Evolutionary conservation across 2,888 invertebrate genomes (phyloP).

Genomic region (Papilio protenor): DNA sequence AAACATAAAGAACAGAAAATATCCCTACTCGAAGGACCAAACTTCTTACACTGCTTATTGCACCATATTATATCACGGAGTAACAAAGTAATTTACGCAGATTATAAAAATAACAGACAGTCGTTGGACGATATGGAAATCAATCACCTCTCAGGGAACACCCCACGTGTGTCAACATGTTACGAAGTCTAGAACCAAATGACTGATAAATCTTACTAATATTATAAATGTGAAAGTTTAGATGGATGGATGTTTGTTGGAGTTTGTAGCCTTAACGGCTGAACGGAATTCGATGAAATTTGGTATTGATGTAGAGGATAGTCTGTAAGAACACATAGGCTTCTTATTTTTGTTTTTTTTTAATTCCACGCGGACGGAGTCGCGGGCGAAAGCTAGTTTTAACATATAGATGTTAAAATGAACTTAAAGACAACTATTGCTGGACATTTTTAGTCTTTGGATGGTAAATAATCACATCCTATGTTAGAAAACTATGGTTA

Average conservation of each 20-base stretch:
- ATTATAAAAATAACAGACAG: constrained; percentile 16
- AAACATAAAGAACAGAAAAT: not conserved
- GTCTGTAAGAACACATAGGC: too few relatives aligned
- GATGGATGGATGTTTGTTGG: too few relatives aligned
- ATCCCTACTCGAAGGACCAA: not conserved
- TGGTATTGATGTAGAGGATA: too few relatives aligned
- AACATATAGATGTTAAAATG: not conserved
- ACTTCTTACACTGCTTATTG: not conserved
- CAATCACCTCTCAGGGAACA: constrained; percentile 13
- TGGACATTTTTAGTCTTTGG: not conserved
- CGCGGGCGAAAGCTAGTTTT: too few relatives aligned
- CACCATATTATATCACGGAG: constrained; percentile 17
- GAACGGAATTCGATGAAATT: too few relatives aligned
- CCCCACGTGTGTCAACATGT: not conserved
- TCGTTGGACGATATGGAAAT: constrained; percentile 12
- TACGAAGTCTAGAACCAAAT: not conserved
- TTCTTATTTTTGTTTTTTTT: too few relatives aligned
- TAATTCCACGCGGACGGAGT: too few relatives aligned
- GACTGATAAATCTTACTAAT: constrained; percentile 16
- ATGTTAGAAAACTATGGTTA: too few relatives aligned
- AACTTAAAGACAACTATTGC: not conserved
- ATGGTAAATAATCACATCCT: too few relatives aligned
- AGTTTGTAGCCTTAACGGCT: too few relatives aligned
- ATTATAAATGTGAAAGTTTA: too few relatives aligned
- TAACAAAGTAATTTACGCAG: constrained; percentile 9